phyloP scores from a whole-genome alignment of 2,113 vertebrate genomes.

The Sapajus apella region DNA sequence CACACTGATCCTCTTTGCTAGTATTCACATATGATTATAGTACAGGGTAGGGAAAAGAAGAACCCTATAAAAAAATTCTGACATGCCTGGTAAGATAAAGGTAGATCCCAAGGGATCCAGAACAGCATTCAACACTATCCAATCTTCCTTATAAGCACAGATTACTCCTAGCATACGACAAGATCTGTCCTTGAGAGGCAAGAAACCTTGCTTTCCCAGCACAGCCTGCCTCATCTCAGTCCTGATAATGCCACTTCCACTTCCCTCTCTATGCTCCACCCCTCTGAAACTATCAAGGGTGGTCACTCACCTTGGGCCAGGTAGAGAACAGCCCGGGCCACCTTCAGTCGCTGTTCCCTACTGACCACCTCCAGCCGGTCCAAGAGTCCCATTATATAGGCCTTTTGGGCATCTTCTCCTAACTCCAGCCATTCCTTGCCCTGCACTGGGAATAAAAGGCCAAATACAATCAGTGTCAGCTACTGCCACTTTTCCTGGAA shows the following conservation, averaged over 20 bases:
- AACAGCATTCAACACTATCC: background rate
- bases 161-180: background rate
- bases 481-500: background rate
- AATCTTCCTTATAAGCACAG: background rate
- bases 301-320: conserved; percentile 92
- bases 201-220: background rate
- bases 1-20: background rate
- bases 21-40: background rate
- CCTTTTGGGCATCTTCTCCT: conserved; percentile 87
- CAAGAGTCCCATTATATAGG: conserved; percentile 94
- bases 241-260: background rate
- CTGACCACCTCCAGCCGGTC: conserved; percentile 95
- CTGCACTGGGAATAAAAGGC: conserved; percentile 80
- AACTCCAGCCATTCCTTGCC: conserved; percentile 91
- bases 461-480: fast-evolving
- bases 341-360: conserved; percentile 91
- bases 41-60: background rate
- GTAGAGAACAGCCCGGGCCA: conserved; percentile 94
- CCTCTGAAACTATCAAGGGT: background rate
- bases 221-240: background rate
- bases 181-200: background rate
- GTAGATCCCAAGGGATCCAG: background rate
- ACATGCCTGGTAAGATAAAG: background rate
- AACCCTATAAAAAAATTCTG: background rate
- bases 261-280: background rate